A percentile compares a stretch with the other conserved stretches of the same genome.
Conservation (phyloP, 2,888 invertebrate genomes). For the Rambutsinella grinnellia region DNA sequence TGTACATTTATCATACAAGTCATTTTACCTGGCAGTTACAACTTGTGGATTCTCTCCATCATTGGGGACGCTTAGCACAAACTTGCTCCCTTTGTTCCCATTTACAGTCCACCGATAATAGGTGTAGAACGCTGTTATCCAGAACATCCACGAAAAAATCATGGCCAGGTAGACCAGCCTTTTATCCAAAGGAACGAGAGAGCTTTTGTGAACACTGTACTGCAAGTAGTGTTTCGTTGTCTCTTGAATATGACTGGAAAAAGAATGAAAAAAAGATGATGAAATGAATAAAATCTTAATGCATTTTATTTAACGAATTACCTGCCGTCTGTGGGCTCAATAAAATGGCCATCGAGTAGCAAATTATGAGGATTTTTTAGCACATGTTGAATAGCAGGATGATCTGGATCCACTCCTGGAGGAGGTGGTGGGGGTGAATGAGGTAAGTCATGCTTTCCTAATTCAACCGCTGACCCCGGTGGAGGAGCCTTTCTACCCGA, state of each 20-base stretch:
- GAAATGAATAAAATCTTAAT: not conserved
- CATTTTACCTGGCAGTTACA: conserved; percentile 36
- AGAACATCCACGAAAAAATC: conserved; percentile 62
- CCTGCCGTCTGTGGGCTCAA: conserved; percentile 27
- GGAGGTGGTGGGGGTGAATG: conserved; percentile 35
- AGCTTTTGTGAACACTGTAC: conserved; percentile 23
- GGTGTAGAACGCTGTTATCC: conserved; percentile 56
- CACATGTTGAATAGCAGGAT: conserved; percentile 46
- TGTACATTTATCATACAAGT: not conserved
- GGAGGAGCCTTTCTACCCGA: conserved; percentile 32
- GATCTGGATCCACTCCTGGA: conserved; percentile 35
- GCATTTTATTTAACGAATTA: conserved; percentile 14
- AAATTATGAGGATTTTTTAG: conserved; percentile 28
- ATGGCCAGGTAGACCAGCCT: conserved; percentile 56
- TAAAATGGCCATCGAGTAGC: conserved; percentile 20
- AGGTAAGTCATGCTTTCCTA: not conserved
- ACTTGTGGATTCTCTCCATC: conserved; percentile 44
- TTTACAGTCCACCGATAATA: conserved; percentile 53
- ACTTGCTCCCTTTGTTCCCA: conserved; percentile 39
- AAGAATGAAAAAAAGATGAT: not conserved
- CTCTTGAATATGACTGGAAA: conserved; percentile 15
- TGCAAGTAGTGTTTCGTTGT: conserved; percentile 36
- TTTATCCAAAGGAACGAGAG: conserved; percentile 58
- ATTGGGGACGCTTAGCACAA: conserved; percentile 48
- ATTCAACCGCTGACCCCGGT: not conserved